These are phyloP conservation scores for Artibeus jamaicensis DNA, from an alignment of 2,797 vertebrate genomes.

Conservation along the genomic window DNA sequence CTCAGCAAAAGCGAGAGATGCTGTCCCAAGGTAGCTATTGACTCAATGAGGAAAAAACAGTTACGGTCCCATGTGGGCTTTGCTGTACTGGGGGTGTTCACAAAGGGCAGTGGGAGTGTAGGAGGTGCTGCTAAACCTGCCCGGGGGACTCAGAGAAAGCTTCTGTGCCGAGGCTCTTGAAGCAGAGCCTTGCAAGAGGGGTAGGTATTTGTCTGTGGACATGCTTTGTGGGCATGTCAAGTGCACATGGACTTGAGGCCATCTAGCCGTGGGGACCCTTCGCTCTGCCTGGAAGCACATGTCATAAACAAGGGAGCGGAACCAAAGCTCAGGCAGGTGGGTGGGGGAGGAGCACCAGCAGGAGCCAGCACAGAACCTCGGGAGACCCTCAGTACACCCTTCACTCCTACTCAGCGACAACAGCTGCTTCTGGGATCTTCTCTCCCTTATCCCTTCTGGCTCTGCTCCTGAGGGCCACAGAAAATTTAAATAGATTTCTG, in stretches of 20 bases:
- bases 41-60: neutral
- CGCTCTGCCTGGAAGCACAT: neutral
- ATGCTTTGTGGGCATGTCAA: neutral
- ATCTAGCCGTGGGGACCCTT: fast-evolving
- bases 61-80: fast-evolving
- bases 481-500: neutral
- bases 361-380: neutral
- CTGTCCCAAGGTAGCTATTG: neutral
- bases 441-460: neutral
- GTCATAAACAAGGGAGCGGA: fast-evolving
- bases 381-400: neutral
- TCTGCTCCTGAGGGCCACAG: neutral
- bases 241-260: neutral
- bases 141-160: fast-evolving
- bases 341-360: neutral
- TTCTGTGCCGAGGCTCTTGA: too few relatives aligned
- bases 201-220: neutral
- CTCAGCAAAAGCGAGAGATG: neutral
- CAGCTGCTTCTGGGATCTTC: neutral
- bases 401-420: neutral
- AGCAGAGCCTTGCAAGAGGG: neutral
- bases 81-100: neutral
- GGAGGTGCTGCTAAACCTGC: neutral
- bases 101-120: too few relatives aligned
- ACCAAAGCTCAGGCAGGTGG: neutral